These are phyloP conservation scores for Spea bombifrons DNA, from an alignment of 2,113 vertebrate species.

Conservation along the genomic window DNA sequence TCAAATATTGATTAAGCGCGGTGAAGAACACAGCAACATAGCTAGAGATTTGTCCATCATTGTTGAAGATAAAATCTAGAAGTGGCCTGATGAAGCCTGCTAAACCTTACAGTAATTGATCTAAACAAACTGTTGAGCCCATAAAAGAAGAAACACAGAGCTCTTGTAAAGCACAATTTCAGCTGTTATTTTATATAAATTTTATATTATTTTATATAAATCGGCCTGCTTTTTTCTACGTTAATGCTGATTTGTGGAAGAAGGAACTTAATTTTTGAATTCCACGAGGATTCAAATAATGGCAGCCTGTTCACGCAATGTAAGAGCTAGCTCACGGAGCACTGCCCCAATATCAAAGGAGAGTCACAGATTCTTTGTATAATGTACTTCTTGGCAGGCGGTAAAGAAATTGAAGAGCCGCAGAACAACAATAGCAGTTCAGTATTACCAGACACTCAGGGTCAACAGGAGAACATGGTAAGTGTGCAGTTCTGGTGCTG, in stretches of 20 bases:
- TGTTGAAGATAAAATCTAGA: not conserved
- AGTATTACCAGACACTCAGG: conserved; percentile 31
- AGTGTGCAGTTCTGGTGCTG: not conserved
- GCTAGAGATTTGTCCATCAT: not conserved
- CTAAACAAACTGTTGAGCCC: not conserved
- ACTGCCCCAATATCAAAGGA: conserved; percentile 39
- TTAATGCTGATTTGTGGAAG: conserved; percentile 31
- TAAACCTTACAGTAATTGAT: not conserved
- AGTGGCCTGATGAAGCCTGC: not conserved
- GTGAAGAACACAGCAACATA: not conserved
- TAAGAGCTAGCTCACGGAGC: not conserved
- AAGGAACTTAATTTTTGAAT: conserved; percentile 17
- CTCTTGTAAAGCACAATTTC: not conserved
- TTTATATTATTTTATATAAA: not conserved
- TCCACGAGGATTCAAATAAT: conserved; percentile 37
- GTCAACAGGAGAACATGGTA: conserved; percentile 31
- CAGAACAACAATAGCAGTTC: conserved; percentile 29
- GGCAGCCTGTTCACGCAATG: conserved; percentile 16
- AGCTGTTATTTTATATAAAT: not conserved
- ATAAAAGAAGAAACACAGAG: not conserved
- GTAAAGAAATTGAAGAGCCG: conserved; percentile 32
- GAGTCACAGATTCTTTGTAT: conserved; percentile 37
- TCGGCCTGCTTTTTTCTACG: not conserved
- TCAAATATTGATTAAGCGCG: conserved; percentile 29
- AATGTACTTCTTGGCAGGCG: conserved; percentile 16